phyloP scores from a whole-genome alignment of 2,797 vertebrate species.

The Esox lucius region DNA sequence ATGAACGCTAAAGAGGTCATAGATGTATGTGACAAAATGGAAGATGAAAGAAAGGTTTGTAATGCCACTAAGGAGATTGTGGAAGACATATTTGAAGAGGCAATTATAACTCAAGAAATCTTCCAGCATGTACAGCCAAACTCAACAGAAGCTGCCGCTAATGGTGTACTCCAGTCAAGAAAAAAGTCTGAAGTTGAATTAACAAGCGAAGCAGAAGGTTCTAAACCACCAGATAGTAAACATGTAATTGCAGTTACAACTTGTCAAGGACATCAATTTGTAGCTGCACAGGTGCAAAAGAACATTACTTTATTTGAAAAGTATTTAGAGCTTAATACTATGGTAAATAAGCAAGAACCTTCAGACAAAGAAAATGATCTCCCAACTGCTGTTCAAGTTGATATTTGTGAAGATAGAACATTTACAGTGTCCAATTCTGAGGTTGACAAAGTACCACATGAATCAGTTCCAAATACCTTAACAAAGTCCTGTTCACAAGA shows the following conservation, averaged over 20 bases:
- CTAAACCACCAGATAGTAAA: conserved; percentile 32
- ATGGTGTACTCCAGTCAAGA: conserved; percentile 8
- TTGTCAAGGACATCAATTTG: conserved; percentile 16
- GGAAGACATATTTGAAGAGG: conserved; percentile 24
- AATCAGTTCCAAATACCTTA: not conserved
- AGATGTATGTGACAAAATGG: conserved; percentile 39
- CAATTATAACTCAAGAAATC: conserved; percentile 50
- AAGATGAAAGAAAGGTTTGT: conserved; percentile 20
- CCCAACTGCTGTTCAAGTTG: conserved; percentile 1
- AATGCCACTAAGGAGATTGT: conserved; percentile 33
- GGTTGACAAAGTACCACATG: conserved; percentile 1
- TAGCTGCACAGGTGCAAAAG: conserved; percentile 23
- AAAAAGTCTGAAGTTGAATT: conserved; percentile 22
- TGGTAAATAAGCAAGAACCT: conserved; percentile 18
- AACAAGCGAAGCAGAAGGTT: conserved; percentile 30
- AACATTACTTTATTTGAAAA: conserved; percentile 1
- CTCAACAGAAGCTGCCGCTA: conserved; percentile 28
- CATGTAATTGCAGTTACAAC: conserved; percentile 12
- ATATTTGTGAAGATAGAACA: conserved; percentile 11
- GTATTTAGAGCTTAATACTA: conserved; percentile 9
- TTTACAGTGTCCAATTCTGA: not conserved
- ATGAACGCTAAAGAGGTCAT: conserved; percentile 33
- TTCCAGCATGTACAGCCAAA: conserved; percentile 63
- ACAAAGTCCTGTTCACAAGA: not conserved
- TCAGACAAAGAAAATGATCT: conserved; percentile 19